Base-by-base conservation (phyloP, 2,888 invertebrate genomes). In the Aphrophora alni region DNA sequence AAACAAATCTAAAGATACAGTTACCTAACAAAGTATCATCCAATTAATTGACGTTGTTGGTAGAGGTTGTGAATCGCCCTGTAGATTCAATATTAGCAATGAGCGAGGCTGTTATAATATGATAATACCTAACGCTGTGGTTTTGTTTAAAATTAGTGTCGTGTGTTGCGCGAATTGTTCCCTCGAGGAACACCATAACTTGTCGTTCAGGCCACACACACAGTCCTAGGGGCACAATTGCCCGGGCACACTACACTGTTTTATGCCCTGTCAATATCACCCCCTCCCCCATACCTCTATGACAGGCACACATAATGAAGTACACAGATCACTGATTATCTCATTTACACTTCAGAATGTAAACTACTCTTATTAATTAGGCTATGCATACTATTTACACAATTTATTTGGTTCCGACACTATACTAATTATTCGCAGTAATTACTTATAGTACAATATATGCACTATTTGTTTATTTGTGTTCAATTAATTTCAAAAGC, bases 111-210 rank as follows among this genome's bases (percentile, higher is more conserved):
- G 26, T 26, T 69, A 69, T 59, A 38, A 77, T 77, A 77, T 77
- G 72, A 77, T 77, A 77, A 69, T 71, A 69, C 77, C 71, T 70
- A 77, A 77, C 77, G 17, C 77, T 77, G 77, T 38, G 77, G 77
- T 77, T 77, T 71, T 38, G 77, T 77, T 77, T 77, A 77, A 77
- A 77, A 71, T 77, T 77, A 77, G 77, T 77, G 77, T 71, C 77
- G 70, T 77, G 77, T 77, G 44, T 44, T 44, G 44, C 71, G 25
- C 71, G 68, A n/a, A 71, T 71, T 77, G 77, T 26, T 38, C 71
- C 77, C 77, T 69, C 17, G 25, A 71, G 71, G 71, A 44, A 1
- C 44, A 12, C 44, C 44, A 44, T 44, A 44, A 44, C 44, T 44
- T 44, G 44, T 44, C 44, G 44, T 44, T 44, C 44, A 44, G 44